Percentiles rank a stretch among this genome's conserved stretches.
phyloP scores from a whole-genome alignment of 2,888 invertebrate genomes.

The Laspeyria flexula region DNA sequence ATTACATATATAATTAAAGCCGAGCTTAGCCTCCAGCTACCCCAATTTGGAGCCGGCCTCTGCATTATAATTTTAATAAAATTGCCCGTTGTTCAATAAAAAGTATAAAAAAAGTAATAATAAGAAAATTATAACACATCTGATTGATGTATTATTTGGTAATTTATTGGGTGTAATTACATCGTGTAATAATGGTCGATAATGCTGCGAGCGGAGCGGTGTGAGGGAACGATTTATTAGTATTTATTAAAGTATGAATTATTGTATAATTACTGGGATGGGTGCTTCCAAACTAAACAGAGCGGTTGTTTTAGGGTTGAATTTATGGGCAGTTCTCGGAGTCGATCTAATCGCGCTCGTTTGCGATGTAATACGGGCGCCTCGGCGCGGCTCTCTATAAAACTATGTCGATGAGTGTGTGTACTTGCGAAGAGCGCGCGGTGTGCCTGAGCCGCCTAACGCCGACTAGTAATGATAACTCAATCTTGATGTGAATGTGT shows the following conservation, averaged over 20 bases:
- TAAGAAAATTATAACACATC: constrained; percentile 85
- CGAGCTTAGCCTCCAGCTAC: constrained; percentile 79
- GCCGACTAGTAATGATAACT: constrained; percentile 44
- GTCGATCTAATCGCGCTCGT: constrained; percentile 73
- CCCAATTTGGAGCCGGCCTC: constrained; percentile 77
- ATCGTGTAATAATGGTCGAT: constrained; percentile 84
- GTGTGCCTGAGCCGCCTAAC: constrained; percentile 25
- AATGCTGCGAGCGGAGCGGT: constrained; percentile 67
- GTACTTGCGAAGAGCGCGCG: constrained; percentile 8
- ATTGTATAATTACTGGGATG: constrained; percentile 85
- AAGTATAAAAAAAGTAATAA: constrained; percentile 69
- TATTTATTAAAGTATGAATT: constrained; percentile 86
- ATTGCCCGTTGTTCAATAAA: constrained; percentile 77
- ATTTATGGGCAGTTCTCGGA: constrained; percentile 81
- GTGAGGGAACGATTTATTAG: constrained; percentile 82
- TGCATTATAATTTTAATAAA: constrained; percentile 85
- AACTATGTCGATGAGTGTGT: constrained; percentile 44
- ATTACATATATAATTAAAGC: constrained; percentile 85
- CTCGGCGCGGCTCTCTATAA: constrained; percentile 43
- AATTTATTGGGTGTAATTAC: constrained; percentile 85
- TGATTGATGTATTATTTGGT: constrained; percentile 86
- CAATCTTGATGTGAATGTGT: constrained; percentile 48
- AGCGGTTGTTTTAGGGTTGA: constrained; percentile 79
- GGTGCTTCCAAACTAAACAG: constrained; percentile 83
- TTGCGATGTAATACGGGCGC: constrained; percentile 60